These are phyloP conservation scores for Brachionus rubens DNA, from an alignment of 1,140 invertebrate genomes.

Conservation along the genomic window DNA sequence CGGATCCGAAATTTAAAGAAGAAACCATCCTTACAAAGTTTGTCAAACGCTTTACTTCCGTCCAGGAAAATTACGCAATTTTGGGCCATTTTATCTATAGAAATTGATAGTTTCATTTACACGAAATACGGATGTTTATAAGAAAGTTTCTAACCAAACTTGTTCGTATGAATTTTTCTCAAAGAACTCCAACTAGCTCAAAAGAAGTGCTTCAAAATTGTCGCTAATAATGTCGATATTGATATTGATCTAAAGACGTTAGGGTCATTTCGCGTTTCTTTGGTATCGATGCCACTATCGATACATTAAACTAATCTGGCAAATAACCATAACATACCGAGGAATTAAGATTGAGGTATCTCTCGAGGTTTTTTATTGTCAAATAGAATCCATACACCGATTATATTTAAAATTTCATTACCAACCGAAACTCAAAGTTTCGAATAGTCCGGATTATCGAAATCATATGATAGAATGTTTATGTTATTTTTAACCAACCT, in stretches of 20 bases:
- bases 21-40: too few species aligned
- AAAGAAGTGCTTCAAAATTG: not conserved
- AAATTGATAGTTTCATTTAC: too few species aligned
- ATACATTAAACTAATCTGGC: not conserved
- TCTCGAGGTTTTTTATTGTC: not conserved
- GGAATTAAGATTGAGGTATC: not conserved
- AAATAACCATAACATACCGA: not conserved
- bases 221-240: too few species aligned
- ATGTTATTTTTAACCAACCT: not conserved
- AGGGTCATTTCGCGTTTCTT: not conserved
- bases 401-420: not conserved
- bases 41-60: too few species aligned
- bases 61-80: too few species aligned
- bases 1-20: too few species aligned
- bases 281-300: not conserved
- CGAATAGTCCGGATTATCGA: conserved; percentile 8
- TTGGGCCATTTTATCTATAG: too few species aligned
- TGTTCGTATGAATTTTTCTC: too few species aligned
- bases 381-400: conserved; percentile 4
- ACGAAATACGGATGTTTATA: too few species aligned
- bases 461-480: not conserved
- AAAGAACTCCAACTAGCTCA: not conserved
- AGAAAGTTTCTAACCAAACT: too few species aligned
- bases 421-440: not conserved
- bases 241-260: not conserved